These are phyloP conservation scores for Pyrgilauda ruficollis DNA, from an alignment of 2,113 vertebrate genomes.

Conservation along the genomic window DNA sequence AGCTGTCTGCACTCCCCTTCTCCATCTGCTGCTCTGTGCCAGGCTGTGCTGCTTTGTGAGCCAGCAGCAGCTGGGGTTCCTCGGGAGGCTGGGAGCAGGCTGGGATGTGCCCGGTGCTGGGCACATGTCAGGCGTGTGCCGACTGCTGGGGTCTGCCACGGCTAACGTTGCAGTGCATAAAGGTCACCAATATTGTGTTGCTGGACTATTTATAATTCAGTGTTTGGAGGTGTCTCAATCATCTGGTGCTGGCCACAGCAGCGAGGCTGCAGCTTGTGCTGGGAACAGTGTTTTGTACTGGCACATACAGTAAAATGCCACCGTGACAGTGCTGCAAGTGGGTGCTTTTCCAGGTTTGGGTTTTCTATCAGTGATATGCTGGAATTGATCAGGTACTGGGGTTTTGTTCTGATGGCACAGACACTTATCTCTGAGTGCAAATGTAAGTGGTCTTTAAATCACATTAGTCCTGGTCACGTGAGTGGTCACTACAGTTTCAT, in stretches of 20 bases:
- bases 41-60: neutral
- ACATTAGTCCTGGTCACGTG: neutral
- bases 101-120: neutral
- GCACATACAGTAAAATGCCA: neutral
- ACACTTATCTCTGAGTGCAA: neutral
- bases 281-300: neutral
- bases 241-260: neutral
- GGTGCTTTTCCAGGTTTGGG: neutral
- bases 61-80: neutral
- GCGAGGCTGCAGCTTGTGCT: neutral
- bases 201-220: constrained; percentile 43
- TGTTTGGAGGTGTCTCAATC: neutral
- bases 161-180: neutral
- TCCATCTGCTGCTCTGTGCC: neutral
- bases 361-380: neutral
- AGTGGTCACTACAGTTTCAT: accelerated
- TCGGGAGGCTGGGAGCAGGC: neutral
- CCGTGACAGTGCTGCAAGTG: neutral
- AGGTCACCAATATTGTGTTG: constrained; percentile 40
- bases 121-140: neutral
- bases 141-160: neutral
- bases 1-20: neutral
- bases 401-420: neutral
- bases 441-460: neutral
- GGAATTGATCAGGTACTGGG: neutral